Evolutionary conservation across 2,888 invertebrate genomes (phyloP), one percentile per base, ranked within the genome.

Genomic region (Yponomeuta cagnagella): DNA sequence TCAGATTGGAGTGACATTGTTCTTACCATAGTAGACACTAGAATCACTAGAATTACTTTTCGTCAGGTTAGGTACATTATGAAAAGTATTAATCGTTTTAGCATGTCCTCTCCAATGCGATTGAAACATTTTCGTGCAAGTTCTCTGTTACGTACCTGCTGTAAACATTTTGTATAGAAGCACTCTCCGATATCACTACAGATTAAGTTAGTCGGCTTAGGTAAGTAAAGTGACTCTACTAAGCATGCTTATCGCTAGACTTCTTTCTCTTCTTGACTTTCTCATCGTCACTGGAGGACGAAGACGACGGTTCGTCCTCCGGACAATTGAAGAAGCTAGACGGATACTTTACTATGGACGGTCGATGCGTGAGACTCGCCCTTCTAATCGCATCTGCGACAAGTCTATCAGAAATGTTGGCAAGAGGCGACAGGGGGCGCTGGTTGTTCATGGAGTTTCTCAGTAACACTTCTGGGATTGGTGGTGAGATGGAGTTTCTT

Each of bases 351-450:
- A 87, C 85, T 1, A 84, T 79, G 0, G 88, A 85, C 0, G 90
- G 88, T 69, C 90, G 76, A 66, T 86, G 80, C 2, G 89, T 88
- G 1, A 90, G 79, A 70, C 92, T 92, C 2, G 90, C 90, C 70
- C 92, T 77, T 68, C 86, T 77, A 10, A 92, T 81, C 0, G 92
- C 92, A 73, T 92, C 92, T 0, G 80, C 89, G 1, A 91, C 90
- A 5, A 92, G 77, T 23, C 91, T 79, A 70, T 92, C 90, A 0
- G 89, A 79, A 66, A 91, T 82, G 33, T 80, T 81, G 8, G 77
- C 75, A 0, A 90, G 78, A 0, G 90, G 88, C 0, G 86, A 86
- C 0, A 71, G 65, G 1, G 79, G 71, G 5, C 76, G 74, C 69
- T 80, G 75, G 0, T 82, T 78, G 71, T 78, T 81, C 6, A 82